Conservation (phyloP, 1,140 invertebrate species). For the Pachyrhynchus sulphureomaculatus region DNA sequence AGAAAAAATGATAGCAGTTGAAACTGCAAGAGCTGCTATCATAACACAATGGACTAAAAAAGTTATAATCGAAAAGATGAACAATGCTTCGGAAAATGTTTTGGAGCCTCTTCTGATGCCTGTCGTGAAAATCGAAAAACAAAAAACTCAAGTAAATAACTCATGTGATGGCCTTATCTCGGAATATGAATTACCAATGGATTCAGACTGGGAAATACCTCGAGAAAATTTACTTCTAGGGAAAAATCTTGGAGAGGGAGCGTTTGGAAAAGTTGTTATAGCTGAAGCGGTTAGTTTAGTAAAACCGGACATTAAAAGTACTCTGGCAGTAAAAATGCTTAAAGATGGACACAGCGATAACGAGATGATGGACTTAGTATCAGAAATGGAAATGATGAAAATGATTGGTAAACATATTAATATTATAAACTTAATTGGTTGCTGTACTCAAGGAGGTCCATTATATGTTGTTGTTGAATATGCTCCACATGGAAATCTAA, state of each 20-base stretch:
- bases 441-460: background rate
- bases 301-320: background rate
- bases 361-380: background rate
- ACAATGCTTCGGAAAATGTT: conserved; percentile 57
- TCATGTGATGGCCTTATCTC: conserved; percentile 69
- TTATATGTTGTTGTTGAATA: background rate
- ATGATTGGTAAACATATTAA: background rate
- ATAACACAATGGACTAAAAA: conserved; percentile 87
- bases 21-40: conserved; percentile 71
- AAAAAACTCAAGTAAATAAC: conserved; percentile 67
- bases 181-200: conserved; percentile 92
- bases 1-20: conserved; percentile 75
- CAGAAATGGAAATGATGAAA: background rate
- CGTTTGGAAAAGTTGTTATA: background rate
- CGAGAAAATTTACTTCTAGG: conserved; percentile 75
- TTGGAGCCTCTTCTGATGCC: conserved; percentile 75
- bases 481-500: background rate
- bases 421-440: background rate
- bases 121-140: conserved; percentile 83
- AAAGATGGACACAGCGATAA: background rate
- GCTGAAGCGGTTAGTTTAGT: background rate
- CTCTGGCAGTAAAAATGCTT: background rate
- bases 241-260: conserved; percentile 54
- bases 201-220: conserved; percentile 89
- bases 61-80: conserved; percentile 78